These are phyloP conservation scores for Drosophila imparisetae DNA, from an alignment of 2,888 invertebrate species.

Conservation along the genomic window DNA sequence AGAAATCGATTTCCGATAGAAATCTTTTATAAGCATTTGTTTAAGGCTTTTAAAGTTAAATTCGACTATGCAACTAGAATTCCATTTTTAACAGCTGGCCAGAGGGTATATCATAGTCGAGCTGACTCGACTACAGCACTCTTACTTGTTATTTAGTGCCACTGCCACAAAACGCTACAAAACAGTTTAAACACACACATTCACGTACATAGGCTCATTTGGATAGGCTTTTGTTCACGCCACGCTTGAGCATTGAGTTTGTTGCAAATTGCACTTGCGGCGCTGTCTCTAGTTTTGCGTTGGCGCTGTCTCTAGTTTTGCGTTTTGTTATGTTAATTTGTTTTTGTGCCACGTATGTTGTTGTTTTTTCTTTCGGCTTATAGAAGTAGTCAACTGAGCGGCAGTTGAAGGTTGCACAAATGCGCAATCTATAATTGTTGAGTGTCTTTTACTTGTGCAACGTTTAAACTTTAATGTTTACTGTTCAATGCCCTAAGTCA, in stretches of 20 bases:
- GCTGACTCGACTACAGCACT: neutral
- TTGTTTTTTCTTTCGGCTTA: conserved; percentile 9
- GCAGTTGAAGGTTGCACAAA: conserved; percentile 73
- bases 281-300: conserved; percentile 53
- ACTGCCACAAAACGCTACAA: conserved; percentile 32
- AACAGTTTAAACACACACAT: conserved; percentile 17
- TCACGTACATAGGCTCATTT: neutral
- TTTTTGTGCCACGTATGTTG: conserved; percentile 31
- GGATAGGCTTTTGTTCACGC: conserved; percentile 58
- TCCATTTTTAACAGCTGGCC: neutral
- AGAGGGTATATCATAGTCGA: conserved; percentile 9
- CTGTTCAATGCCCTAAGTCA: conserved; percentile 1
- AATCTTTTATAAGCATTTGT: neutral
- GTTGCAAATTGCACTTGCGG: conserved; percentile 75
- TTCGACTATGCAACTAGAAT: neutral
- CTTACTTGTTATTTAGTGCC: conserved; percentile 32
- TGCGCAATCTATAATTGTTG: conserved; percentile 52
- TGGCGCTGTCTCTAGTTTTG: conserved; percentile 56
- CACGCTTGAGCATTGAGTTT: conserved; percentile 52
- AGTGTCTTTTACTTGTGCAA: conserved; percentile 47
- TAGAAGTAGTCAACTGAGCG: conserved; percentile 57
- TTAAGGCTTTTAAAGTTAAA: neutral
- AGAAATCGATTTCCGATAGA: neutral
- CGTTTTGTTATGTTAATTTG: conserved; percentile 67
- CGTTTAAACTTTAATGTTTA: conserved; percentile 34